phyloP scores from a whole-genome alignment of 2,113 vertebrate species.

The Rattus norvegicus region DNA sequence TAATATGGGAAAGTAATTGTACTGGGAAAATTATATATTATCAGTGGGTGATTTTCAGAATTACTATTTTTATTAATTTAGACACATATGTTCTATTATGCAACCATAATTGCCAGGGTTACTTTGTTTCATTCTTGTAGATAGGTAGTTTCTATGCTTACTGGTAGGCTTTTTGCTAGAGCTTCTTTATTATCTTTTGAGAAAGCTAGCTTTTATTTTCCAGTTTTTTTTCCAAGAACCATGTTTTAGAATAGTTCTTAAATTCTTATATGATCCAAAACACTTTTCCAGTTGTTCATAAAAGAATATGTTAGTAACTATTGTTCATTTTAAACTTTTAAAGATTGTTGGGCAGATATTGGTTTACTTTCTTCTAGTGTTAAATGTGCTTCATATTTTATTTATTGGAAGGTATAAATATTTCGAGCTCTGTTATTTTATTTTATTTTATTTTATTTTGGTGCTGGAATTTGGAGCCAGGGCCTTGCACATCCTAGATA shows the following conservation, averaged over 20 bases:
- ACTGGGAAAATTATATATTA: background rate
- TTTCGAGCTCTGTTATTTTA: background rate
- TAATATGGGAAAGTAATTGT: background rate
- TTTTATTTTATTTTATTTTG: background rate
- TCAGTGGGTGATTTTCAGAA: background rate
- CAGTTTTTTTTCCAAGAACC: background rate
- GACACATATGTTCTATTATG: background rate
- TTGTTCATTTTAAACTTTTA: background rate
- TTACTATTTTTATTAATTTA: background rate
- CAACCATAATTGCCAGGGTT: background rate
- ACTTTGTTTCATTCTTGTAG: background rate
- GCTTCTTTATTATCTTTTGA: background rate
- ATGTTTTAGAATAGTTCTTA: background rate
- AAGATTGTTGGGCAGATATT: background rate
- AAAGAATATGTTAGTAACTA: background rate
- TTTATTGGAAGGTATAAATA: constrained; percentile 30
- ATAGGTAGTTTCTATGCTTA: background rate
- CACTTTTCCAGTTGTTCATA: constrained; percentile 20
- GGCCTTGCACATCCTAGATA: background rate
- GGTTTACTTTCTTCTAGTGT: background rate
- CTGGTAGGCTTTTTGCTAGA: background rate
- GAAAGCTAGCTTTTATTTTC: background rate
- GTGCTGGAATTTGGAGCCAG: too few relatives aligned
- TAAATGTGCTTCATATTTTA: background rate
- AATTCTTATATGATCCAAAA: background rate